Evolutionary conservation across 2,888 invertebrate species (phyloP), one percentile per base, ranked within the genome.

Genomic region (Spialia ferax): DNA sequence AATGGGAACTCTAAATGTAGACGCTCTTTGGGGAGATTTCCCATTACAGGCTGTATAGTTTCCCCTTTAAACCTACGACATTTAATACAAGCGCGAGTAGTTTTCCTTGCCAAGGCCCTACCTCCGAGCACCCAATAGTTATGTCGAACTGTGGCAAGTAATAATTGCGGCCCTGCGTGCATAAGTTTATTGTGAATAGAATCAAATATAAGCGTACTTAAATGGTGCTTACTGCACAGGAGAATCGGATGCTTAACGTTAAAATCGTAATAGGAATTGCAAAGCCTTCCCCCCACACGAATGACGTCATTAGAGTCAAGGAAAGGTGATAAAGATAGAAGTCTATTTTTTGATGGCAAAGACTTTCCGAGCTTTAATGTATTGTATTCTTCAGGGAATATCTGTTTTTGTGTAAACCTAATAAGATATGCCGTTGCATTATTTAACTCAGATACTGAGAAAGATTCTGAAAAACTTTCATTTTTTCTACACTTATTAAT

Each of bases 161-260:
- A 20, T 22, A 74, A 48, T 50, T 74, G 74, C 2, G 73, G 72
- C 6, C 73, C 73, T n/a, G 71, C 67, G 50, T 75, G 71, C 29
- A 38, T 45, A 61, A 23, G 23, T 10, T n/a, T 38, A n/a, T 38
- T 38, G n/a, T 38, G 38, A 38, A 38, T n/a, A n/a, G n/a, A n/a
- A 38, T 38, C 38, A n/a, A 38, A 38, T n/a, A 38, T 4, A n/a
- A 38, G n/a, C n/a, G 4, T 38, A n/a, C 38, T 38, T 38, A n/a
- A n/a, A 38, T 38, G 38, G n/a, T 38, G 38, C n/a, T 38, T 38
- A n/a, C 38, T 38, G n/a, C 38, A 38, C 3, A 38, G 15, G 6
- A 38, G 38, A 38, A 38, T 38, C 4, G 38, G 38, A 38, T 38
- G 38, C n/a, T n/a, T 38, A 38, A 38, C 38, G n/a, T 38, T 38